Percentiles rank a stretch among this genome's conserved stretches.
phyloP scores from a whole-genome alignment of 2,888 invertebrate genomes.

The Rugalucina vietnamica region DNA sequence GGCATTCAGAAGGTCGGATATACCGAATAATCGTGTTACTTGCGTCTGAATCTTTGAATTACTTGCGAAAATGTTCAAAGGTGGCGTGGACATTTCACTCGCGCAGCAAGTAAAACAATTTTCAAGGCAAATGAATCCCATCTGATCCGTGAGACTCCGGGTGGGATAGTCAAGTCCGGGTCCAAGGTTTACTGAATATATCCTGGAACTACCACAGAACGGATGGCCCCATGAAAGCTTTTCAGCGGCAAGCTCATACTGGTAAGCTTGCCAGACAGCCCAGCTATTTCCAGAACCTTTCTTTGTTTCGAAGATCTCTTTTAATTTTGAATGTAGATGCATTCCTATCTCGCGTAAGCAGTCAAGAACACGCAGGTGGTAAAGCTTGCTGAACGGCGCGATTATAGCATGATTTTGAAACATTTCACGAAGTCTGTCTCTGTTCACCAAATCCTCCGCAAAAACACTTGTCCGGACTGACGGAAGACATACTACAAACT shows the following conservation, averaged over 20 bases:
- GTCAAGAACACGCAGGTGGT: neutral
- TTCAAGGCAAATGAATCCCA: no score
- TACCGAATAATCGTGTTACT: no score
- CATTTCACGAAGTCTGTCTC: neutral
- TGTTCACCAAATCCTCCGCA: neutral
- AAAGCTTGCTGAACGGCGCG: neutral
- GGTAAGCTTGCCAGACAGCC: constrained; percentile 19
- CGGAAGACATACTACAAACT: constrained; percentile 21
- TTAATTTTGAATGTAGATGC: neutral
- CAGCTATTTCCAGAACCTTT: constrained; percentile 20
- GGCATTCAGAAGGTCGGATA: no score
- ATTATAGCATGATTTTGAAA: constrained; percentile 1
- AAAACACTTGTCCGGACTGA: neutral
- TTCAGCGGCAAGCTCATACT: constrained; percentile 27
- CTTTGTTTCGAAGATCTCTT: neutral
- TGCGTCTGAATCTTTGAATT: no score
- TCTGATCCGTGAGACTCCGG: constrained; percentile 25
- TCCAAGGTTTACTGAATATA: constrained; percentile 30
- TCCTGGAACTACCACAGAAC: constrained; percentile 15
- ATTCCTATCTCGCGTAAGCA: neutral
- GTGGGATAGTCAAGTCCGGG: constrained; percentile 20
- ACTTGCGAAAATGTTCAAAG: no score
- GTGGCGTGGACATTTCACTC: no score
- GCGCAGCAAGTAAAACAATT: no score
- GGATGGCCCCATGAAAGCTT: constrained; percentile 30